A percentile compares a stretch with the other conserved stretches of the same genome.
phyloP scores from a whole-genome alignment of 2,888 invertebrate species.

The Nezara viridula region DNA sequence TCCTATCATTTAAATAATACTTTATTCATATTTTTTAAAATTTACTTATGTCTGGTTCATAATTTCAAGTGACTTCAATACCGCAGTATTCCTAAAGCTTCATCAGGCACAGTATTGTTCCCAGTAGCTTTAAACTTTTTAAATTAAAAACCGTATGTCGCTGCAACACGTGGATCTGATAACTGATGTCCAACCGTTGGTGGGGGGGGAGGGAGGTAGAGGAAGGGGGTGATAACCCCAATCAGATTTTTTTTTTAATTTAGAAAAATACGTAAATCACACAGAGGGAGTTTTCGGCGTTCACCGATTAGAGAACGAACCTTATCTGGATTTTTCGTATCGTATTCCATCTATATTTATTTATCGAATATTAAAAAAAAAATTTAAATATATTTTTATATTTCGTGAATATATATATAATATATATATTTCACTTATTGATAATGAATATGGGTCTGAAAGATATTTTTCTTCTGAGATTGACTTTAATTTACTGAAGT shows the following conservation, averaged over 20 bases:
- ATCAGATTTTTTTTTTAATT: conserved; percentile 47
- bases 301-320: neutral
- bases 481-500: neutral
- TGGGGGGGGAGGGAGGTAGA: no score
- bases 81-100: neutral
- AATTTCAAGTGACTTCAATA: neutral
- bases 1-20: no score
- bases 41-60: no score
- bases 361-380: no score
- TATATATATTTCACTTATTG: no score
- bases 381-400: no score
- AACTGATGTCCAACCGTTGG: conserved; percentile 33
- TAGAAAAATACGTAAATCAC: conserved; percentile 56
- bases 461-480: neutral
- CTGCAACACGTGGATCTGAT: conserved; percentile 59
- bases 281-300: neutral
- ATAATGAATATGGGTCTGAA: no score
- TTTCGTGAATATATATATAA: no score
- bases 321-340: neutral
- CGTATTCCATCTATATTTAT: no score
- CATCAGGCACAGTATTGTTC: neutral
- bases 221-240: neutral
- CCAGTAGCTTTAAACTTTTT: neutral
- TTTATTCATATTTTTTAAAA: no score
- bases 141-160: conserved; percentile 55